These are phyloP conservation scores for Enteromius afrohamiltoni DNA, from an alignment of 2,797 vertebrate genomes.

Conservation along the genomic window DNA sequence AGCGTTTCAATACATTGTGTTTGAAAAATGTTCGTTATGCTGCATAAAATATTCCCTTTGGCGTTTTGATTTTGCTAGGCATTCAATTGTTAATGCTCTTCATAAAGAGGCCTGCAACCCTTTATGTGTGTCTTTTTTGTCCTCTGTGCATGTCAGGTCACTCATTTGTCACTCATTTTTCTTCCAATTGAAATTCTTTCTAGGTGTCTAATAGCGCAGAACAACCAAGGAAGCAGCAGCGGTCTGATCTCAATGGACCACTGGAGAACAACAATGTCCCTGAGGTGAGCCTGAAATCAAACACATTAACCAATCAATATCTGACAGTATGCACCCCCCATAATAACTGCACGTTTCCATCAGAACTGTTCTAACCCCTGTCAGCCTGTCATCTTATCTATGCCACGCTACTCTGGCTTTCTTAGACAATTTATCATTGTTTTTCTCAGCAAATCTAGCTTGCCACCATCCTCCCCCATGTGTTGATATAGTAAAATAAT, in stretches of 20 bases:
- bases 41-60: neutral
- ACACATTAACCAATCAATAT: slow-evolving; percentile 37
- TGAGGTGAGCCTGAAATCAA: slow-evolving; percentile 79
- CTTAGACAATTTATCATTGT: neutral
- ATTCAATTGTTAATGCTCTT: neutral
- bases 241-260: slow-evolving; percentile 95
- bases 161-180: slow-evolving; percentile 20
- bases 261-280: slow-evolving; percentile 92
- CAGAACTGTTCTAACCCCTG: slow-evolving; percentile 11
- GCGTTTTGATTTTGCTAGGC: neutral
- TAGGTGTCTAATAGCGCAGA: slow-evolving; percentile 90
- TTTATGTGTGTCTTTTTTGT: slow-evolving; percentile 20
- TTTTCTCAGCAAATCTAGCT: neutral
- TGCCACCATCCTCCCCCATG: slow-evolving; percentile 26
- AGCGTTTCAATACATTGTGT: neutral
- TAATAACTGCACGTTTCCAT: slow-evolving; percentile 30
- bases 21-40: neutral
- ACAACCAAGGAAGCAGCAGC: slow-evolving; percentile 93
- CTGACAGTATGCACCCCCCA: slow-evolving; percentile 21
- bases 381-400: neutral
- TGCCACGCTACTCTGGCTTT: neutral
- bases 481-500: slow-evolving; percentile 36
- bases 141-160: slow-evolving; percentile 14
- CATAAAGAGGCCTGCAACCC: slow-evolving; percentile 1
- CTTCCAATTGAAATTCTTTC: slow-evolving; percentile 11